Conservation (phyloP, 2,888 invertebrate genomes). For the Temnothorax unifasciatus region DNA sequence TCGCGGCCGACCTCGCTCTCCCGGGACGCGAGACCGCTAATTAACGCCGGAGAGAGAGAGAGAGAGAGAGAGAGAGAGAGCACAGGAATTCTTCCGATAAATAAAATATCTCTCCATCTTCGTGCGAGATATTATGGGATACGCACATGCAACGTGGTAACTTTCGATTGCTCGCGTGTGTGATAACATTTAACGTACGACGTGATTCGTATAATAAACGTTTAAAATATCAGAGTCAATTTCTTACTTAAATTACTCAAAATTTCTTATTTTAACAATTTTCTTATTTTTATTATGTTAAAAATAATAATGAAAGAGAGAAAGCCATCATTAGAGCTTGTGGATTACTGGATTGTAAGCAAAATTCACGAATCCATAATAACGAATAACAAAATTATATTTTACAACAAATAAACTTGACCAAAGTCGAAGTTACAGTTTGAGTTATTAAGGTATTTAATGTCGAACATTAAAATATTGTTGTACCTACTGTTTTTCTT, state of each 20-base stretch:
- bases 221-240: not conserved
- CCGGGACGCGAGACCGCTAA: slow-evolving; percentile 18
- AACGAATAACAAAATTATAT: not conserved
- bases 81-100: slow-evolving; percentile 20
- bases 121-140: slow-evolving; percentile 33
- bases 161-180: not conserved
- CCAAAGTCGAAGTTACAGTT: not conserved
- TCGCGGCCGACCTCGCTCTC: slow-evolving; percentile 16
- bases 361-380: not conserved
- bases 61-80: too few species aligned
- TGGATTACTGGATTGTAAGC: not conserved
- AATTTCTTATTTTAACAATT: not conserved
- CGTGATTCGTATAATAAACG: not conserved
- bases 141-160: slow-evolving; percentile 1
- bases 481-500: not conserved
- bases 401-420: not conserved
- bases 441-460: not conserved
- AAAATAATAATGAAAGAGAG: not conserved
- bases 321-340: not conserved
- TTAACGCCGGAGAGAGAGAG: slow-evolving; percentile 28
- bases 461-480: not conserved
- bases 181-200: slow-evolving; percentile 16
- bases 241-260: not conserved
- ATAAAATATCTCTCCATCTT: slow-evolving; percentile 5
- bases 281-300: slow-evolving; percentile 1